Evolutionary conservation across 2,113 vertebrate genomes (phyloP).

Genomic region (Xenopus borealis): DNA sequence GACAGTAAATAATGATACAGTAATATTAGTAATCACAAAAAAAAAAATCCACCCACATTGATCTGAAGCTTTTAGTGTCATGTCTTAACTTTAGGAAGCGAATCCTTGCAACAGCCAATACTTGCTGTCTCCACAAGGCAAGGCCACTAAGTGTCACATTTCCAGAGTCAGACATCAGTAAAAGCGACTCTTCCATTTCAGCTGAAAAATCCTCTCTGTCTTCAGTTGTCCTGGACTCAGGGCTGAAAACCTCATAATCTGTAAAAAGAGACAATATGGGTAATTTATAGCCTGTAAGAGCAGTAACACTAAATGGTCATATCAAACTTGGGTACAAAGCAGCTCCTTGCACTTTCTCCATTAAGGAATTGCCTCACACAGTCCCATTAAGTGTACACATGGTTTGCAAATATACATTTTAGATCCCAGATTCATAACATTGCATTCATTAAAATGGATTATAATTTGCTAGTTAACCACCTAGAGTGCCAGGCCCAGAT

Average conservation of each 20-base stretch:
- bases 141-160: slow-evolving; percentile 48
- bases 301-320: no score
- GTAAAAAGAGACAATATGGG: slow-evolving; percentile 47
- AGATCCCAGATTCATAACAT: no score
- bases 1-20: no score
- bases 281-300: no score
- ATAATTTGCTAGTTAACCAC: no score
- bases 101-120: slow-evolving; percentile 72
- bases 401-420: no score
- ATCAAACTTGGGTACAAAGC: no score
- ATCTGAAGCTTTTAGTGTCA: slow-evolving; percentile 65
- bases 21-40: not conserved
- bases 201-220: slow-evolving; percentile 46
- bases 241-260: slow-evolving; percentile 62
- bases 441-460: no score
- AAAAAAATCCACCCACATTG: slow-evolving; percentile 54
- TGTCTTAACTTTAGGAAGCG: slow-evolving; percentile 78
- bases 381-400: no score
- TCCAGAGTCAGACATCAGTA: slow-evolving; percentile 55
- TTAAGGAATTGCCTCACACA: no score
- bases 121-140: slow-evolving; percentile 85
- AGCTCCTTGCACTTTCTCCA: no score
- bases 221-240: slow-evolving; percentile 59
- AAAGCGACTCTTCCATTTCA: slow-evolving; percentile 61
- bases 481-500: no score